Evolutionary conservation across 2,113 vertebrate genomes (phyloP).

Genomic region (Camelus bactrianus): DNA sequence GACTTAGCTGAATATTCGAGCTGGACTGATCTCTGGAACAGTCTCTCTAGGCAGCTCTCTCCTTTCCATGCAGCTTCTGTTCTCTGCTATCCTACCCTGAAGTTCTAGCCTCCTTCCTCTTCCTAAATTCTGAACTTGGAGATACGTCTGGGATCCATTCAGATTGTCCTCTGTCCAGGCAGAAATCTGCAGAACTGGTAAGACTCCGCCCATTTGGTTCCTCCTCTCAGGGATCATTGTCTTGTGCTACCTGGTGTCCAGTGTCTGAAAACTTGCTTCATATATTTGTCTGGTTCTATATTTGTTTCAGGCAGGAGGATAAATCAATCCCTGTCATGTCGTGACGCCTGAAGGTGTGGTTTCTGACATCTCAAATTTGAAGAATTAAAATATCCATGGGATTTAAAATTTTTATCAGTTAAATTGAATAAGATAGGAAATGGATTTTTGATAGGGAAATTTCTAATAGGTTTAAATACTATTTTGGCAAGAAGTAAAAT

Average conservation of each 20-base stretch:
- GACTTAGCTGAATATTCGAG: neutral
- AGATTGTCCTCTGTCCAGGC: neutral
- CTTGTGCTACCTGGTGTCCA: neutral
- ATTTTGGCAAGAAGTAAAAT: slow-evolving; percentile 16
- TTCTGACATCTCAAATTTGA: slow-evolving; percentile 23
- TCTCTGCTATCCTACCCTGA: neutral
- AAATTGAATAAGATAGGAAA: neutral
- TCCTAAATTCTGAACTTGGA: neutral
- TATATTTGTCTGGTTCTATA: neutral
- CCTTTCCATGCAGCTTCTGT: neutral
- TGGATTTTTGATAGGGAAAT: neutral
- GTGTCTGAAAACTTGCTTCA: neutral
- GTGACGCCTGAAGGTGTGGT: neutral
- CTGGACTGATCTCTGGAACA: neutral
- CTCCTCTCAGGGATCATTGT: neutral
- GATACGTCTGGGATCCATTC: neutral
- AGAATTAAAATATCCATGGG: neutral
- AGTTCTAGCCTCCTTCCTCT: neutral
- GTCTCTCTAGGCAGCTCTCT: neutral
- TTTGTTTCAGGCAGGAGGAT: neutral
- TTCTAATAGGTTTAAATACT: neutral
- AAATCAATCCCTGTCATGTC: neutral
- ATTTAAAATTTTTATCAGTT: neutral
- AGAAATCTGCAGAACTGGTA: neutral
- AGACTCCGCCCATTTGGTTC: accelerated